These are phyloP conservation scores for Malacoraja senta DNA, from an alignment of 2,797 vertebrate genomes.

Conservation along the genomic window DNA sequence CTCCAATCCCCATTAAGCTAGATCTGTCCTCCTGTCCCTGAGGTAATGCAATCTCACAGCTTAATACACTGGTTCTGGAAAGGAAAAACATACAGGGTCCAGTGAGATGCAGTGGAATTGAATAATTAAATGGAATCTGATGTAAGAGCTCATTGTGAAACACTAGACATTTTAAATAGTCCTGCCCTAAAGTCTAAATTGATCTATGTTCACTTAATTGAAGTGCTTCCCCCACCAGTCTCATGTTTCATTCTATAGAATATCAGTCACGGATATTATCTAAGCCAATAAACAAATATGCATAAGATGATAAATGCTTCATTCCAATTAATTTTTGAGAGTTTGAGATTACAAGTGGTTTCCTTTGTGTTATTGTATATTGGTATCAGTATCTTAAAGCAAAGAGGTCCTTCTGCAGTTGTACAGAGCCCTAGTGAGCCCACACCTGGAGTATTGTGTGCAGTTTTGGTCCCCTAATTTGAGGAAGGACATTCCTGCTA, in stretches of 20 bases:
- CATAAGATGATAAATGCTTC: background rate
- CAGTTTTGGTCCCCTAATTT: too few species aligned
- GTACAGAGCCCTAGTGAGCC: too few species aligned
- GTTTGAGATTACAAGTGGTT: background rate
- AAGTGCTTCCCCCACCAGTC: background rate
- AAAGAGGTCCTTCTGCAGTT: background rate
- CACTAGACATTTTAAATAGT: conserved; percentile 54
- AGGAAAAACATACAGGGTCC: background rate
- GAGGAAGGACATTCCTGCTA: too few species aligned
- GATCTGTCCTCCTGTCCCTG: conserved; percentile 41
- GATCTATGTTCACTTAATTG: conserved; percentile 42
- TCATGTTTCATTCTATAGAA: background rate
- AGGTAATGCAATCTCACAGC: conserved; percentile 46
- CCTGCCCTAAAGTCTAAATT: conserved; percentile 50
- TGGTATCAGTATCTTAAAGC: background rate
- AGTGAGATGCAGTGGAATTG: conserved; percentile 47
- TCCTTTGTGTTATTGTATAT: background rate
- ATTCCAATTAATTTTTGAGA: background rate
- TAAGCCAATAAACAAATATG: background rate
- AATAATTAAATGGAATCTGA: conserved; percentile 61
- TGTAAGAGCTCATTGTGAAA: conserved; percentile 54
- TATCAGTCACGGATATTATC: background rate
- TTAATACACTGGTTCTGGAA: conserved; percentile 42
- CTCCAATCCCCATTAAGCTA: conserved; percentile 44
- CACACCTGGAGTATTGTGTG: too few species aligned